phyloP scores from a whole-genome alignment of 2,113 vertebrate genomes.

The Chrysemys picta region DNA sequence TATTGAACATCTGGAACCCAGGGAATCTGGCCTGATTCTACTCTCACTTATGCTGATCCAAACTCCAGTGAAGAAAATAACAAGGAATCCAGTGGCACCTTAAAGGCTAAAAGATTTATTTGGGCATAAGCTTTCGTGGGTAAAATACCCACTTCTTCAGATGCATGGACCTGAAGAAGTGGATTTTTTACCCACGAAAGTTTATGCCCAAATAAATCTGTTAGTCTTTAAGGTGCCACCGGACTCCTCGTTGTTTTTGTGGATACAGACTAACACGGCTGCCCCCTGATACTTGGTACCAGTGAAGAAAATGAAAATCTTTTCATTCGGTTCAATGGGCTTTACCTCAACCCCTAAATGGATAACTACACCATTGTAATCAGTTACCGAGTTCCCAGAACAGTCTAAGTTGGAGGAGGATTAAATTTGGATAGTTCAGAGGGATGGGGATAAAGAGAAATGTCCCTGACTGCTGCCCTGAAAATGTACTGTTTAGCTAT shows the following conservation, averaged over 20 bases:
- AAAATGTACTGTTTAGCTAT: fast-evolving
- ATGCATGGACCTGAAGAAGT: too few relatives aligned
- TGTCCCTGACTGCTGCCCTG: not conserved
- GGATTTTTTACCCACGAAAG: too few relatives aligned
- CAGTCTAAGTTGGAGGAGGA: not conserved
- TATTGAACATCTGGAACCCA: not conserved
- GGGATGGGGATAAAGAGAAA: not conserved
- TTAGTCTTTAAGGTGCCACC: too few relatives aligned
- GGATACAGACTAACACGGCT: too few relatives aligned
- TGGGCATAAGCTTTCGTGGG: too few relatives aligned
- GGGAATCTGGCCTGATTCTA: not conserved
- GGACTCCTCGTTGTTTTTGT: too few relatives aligned
- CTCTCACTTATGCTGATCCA: not conserved
- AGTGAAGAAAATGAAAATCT: not conserved
- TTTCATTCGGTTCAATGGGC: not conserved
- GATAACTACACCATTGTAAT: not conserved
- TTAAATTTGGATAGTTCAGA: not conserved
- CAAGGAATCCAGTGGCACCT: too few relatives aligned
- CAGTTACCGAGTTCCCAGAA: not conserved
- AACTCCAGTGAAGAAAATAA: not conserved
- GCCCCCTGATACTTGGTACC: too few relatives aligned
- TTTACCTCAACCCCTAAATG: not conserved
- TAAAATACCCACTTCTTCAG: too few relatives aligned
- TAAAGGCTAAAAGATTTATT: too few relatives aligned
- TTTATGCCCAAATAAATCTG: too few relatives aligned